These are phyloP conservation scores for Xiphias gladius DNA, from an alignment of 2,113 vertebrate species.

Conservation along the genomic window DNA sequence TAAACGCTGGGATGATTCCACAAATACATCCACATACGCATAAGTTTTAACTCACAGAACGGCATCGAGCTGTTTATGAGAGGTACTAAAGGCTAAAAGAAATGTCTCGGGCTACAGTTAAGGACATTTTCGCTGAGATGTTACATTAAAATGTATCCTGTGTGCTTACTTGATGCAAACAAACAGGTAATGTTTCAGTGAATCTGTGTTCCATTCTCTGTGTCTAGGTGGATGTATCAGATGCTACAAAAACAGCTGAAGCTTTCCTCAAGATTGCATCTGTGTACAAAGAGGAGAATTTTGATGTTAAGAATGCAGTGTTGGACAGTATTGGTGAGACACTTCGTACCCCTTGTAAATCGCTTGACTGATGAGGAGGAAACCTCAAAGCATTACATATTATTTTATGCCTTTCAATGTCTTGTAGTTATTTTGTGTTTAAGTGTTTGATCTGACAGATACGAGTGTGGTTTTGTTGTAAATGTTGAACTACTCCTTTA, in stretches of 20 bases:
- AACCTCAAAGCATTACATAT: not conserved
- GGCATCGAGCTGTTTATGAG: not conserved
- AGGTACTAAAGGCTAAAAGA: not conserved
- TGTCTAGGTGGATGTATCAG: conserved; percentile 89
- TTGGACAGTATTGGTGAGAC: conserved; percentile 84
- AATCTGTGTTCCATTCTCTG: not conserved
- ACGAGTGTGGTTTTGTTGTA: too few relatives aligned
- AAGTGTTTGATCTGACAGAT: too few relatives aligned
- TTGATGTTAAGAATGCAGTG: conserved; percentile 87
- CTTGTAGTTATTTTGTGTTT: not conserved
- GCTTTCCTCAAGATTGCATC: conserved; percentile 94
- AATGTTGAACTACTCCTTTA: not conserved
- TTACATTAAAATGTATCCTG: not conserved
- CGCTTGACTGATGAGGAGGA: too few relatives aligned
- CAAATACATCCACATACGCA: not conserved
- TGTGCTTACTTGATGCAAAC: not conserved
- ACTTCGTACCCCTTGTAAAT: not conserved
- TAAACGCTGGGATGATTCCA: conserved; percentile 47
- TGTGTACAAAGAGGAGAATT: conserved; percentile 91
- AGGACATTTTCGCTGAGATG: not conserved
- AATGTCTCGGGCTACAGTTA: not conserved
- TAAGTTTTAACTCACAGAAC: not conserved
- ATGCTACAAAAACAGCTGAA: conserved; percentile 89
- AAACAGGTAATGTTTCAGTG: not conserved
- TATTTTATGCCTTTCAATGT: not conserved